A percentile compares a stretch with the other conserved stretches of the same genome.
Conservation (phyloP, 2,113 vertebrate genomes). For the Pica pica region DNA sequence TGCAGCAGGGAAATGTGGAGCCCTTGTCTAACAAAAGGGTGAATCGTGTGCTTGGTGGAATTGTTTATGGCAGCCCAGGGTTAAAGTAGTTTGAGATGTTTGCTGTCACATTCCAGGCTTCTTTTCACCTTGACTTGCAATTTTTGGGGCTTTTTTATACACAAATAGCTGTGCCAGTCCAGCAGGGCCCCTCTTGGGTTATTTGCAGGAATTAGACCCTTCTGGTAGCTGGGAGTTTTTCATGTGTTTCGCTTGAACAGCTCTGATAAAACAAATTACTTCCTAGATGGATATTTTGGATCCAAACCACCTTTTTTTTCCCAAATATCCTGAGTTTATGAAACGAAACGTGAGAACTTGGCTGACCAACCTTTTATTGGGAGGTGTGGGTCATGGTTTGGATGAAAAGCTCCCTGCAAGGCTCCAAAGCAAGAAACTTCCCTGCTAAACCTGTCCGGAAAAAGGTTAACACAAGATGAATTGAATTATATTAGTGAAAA, state of each 20-base stretch:
- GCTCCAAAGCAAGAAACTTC: background rate
- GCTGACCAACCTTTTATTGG: background rate
- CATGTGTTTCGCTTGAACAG: background rate
- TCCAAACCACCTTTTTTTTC: background rate
- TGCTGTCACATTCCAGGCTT: background rate
- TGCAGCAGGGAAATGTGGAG: background rate
- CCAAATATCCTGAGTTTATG: background rate
- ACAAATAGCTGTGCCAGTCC: background rate
- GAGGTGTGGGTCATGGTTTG: background rate
- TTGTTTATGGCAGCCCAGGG: background rate
- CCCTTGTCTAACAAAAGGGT: background rate
- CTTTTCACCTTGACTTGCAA: background rate
- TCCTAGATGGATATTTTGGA: background rate
- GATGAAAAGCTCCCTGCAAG: background rate
- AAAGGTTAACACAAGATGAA: constrained; percentile 5
- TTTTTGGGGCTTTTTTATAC: background rate
- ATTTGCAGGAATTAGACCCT: background rate
- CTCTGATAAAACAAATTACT: background rate
- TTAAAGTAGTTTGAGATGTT: background rate
- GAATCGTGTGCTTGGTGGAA: background rate
- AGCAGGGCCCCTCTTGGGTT: background rate
- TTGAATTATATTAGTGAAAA: constrained; percentile 21
- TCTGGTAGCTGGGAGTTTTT: background rate
- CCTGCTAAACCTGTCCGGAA: background rate
- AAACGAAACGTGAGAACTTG: background rate